These are phyloP conservation scores for Chlorodrepanis virens DNA, from an alignment of 2,113 vertebrate species.

Conservation along the genomic window DNA sequence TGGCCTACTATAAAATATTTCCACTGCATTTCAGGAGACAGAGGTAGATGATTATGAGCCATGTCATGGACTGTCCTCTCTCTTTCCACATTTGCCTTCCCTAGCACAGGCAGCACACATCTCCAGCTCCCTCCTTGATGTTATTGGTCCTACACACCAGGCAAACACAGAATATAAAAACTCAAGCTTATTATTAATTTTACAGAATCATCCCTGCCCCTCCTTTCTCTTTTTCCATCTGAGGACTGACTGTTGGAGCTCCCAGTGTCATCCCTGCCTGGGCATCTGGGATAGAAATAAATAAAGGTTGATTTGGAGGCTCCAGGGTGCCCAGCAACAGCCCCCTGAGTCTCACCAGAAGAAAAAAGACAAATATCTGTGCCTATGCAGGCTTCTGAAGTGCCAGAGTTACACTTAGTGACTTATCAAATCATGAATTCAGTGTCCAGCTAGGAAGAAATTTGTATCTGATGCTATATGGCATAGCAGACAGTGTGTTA, in stretches of 20 bases:
- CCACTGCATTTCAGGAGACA: neutral
- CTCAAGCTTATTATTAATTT: neutral
- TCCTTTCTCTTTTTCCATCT: neutral
- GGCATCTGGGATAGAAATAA: neutral
- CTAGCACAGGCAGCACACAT: neutral
- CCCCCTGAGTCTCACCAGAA: neutral
- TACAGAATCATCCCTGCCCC: neutral
- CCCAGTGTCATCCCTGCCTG: rapidly evolving
- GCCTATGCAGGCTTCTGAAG: neutral
- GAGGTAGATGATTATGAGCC: neutral
- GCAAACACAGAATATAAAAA: neutral
- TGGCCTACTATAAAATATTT: neutral
- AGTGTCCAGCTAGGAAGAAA: neutral
- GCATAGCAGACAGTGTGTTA: neutral
- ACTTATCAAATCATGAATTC: neutral
- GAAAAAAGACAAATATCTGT: neutral
- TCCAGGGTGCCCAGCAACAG: neutral
- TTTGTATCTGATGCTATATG: neutral
- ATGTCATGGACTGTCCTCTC: neutral
- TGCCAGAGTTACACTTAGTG: neutral
- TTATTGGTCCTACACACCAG: neutral
- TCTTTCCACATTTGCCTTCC: neutral
- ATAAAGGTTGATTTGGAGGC: neutral
- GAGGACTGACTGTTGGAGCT: neutral
- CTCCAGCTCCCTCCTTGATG: neutral